Conservation (phyloP, 2,113 vertebrate species). For the Ailuropoda melanoleuca region DNA sequence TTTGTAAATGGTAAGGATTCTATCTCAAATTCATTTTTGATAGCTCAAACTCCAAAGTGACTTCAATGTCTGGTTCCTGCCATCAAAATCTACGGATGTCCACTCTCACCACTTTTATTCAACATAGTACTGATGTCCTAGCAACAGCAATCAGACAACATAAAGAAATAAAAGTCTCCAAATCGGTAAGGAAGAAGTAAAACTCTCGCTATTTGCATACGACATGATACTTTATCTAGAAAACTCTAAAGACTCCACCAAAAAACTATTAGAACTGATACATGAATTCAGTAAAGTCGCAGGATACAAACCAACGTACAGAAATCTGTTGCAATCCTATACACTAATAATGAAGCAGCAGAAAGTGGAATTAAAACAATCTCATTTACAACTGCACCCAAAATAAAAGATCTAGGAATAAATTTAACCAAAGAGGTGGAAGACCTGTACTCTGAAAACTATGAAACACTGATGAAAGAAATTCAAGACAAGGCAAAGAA, state of each 20-base stretch:
- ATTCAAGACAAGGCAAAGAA: neutral
- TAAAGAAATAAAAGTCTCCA: neutral
- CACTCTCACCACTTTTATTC: neutral
- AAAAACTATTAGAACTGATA: neutral
- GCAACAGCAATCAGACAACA: neutral
- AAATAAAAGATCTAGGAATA: neutral
- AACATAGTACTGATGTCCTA: neutral
- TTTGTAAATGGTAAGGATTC: constrained; percentile 8
- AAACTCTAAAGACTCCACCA: neutral
- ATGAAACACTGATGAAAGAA: neutral
- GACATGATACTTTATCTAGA: neutral
- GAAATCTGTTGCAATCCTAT: neutral
- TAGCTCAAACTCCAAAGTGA: neutral
- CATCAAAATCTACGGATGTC: neutral
- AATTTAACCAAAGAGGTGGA: neutral
- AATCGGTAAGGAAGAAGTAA: neutral
- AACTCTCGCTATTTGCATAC: neutral
- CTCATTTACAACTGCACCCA: neutral
- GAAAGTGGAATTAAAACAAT: neutral
- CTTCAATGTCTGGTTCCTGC: neutral
- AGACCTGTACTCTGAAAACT: neutral
- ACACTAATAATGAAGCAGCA: neutral
- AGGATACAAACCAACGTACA: neutral
- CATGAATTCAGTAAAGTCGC: neutral
- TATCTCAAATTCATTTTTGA: constrained; percentile 8